Evolutionary conservation across 2,113 vertebrate species (phyloP).

Genomic region (Eidolon helvum): DNA sequence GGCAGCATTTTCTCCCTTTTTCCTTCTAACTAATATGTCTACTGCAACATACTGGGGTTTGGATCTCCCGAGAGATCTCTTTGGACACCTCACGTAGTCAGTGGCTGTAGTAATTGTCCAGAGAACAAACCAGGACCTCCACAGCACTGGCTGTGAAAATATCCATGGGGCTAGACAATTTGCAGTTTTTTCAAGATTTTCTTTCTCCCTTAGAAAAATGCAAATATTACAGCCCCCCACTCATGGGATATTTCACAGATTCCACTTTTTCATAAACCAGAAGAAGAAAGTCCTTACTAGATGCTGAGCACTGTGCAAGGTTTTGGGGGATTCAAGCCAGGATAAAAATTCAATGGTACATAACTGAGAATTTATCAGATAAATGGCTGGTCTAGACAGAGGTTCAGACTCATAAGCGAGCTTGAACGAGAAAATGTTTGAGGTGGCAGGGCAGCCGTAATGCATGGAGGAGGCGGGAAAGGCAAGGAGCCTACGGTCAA

Average conservation of each 20-base stretch:
- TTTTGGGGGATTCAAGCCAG: not conserved
- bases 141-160: not conserved
- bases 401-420: not conserved
- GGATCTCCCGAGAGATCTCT: not conserved
- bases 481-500: not conserved
- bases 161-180: not conserved
- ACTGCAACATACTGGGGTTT: not conserved
- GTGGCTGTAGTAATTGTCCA: not conserved
- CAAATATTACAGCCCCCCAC: not conserved
- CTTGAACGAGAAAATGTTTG: rapidly evolving
- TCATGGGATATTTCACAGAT: not conserved
- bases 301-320: not conserved
- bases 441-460: not conserved
- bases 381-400: too few relatives aligned
- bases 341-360: not conserved
- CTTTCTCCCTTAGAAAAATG: not conserved
- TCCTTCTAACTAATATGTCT: not conserved
- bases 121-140: not conserved
- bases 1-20: not conserved
- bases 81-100: not conserved
- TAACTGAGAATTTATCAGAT: not conserved
- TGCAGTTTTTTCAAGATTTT: not conserved
- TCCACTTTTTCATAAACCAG: not conserved
- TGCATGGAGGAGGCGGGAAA: not conserved
- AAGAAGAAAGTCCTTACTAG: not conserved